Evolutionary conservation across 37 sponge, comb jelly and placozoan genomes (phyloP).

Genomic region (Tethya wilhelma): DNA sequence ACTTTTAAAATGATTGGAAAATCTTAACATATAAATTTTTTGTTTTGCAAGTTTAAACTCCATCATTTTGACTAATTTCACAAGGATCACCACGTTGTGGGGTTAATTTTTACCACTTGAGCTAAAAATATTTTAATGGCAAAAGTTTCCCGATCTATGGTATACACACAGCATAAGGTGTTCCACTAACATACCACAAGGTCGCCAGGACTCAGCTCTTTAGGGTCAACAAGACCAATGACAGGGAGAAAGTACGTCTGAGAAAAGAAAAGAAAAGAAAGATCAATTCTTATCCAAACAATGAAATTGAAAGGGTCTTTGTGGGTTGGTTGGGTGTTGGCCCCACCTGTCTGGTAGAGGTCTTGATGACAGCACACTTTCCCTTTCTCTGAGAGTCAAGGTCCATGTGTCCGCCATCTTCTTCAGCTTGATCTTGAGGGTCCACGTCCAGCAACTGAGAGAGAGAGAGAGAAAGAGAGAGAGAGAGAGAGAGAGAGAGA

Average conservation of each 20-base stretch:
- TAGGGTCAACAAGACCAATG: conserved; percentile 96
- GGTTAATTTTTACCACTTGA: no score
- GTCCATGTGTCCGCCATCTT: conserved; percentile 99
- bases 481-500: conserved; percentile 11
- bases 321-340: background rate
- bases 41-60: background rate
- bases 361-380: conserved; percentile 98
- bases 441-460: conserved; percentile 94
- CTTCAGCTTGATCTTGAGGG: conserved; percentile 90
- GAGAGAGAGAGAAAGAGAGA: no score
- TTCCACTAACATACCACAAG: conserved; percentile 87
- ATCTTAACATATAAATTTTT: background rate
- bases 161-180: no score
- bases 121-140: no score
- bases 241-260: conserved; percentile 99
- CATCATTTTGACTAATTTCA: no score
- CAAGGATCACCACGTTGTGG: no score
- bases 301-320: background rate
- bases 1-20: background rate
- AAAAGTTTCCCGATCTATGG: no score
- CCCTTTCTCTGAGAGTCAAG: conserved; percentile 99
- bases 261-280: background rate
- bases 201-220: conserved; percentile 94
- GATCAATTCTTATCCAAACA: background rate
- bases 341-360: conserved; percentile 96